These are phyloP conservation scores for Hylaeus volcanicus DNA, from an alignment of 1,140 invertebrate genomes.

Conservation along the genomic window DNA sequence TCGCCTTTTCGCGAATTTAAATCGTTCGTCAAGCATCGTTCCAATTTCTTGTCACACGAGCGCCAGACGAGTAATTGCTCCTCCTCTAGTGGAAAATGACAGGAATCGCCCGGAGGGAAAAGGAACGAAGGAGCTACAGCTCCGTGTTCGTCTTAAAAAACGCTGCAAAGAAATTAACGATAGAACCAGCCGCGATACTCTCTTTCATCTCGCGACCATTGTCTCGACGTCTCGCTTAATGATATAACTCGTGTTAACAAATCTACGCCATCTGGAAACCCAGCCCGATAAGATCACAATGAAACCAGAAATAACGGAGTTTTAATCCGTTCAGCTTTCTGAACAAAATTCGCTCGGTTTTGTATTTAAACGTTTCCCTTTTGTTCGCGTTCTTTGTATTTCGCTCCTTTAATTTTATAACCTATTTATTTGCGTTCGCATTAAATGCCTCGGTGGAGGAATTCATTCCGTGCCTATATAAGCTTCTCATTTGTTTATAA, in stretches of 20 bases:
- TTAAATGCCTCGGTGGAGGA: too few species aligned
- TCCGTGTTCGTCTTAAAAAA: neutral
- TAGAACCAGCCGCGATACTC: neutral
- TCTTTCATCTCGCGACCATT: slow-evolving; percentile 6
- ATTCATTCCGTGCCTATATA: too few species aligned
- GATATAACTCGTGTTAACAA: neutral
- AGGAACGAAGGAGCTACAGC: neutral
- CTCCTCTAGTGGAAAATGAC: neutral
- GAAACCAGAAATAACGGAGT: too few species aligned
- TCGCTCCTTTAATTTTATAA: too few species aligned
- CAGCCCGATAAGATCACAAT: too few species aligned
- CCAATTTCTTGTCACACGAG: slow-evolving; percentile 11
- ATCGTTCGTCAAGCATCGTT: slow-evolving; percentile 6
- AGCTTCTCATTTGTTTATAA: too few species aligned
- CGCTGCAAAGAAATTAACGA: neutral
- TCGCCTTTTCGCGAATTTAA: neutral
- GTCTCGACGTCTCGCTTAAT: neutral
- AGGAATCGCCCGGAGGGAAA: neutral
- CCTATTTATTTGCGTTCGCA: too few species aligned
- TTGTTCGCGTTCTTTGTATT: too few species aligned
- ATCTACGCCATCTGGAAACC: too few species aligned
- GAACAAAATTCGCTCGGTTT: too few species aligned
- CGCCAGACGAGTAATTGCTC: neutral
- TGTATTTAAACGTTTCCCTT: too few species aligned
- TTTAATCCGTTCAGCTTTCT: too few species aligned